Conservation (phyloP, 1,140 invertebrate species). For the Caenorhabditis inopinata region DNA sequence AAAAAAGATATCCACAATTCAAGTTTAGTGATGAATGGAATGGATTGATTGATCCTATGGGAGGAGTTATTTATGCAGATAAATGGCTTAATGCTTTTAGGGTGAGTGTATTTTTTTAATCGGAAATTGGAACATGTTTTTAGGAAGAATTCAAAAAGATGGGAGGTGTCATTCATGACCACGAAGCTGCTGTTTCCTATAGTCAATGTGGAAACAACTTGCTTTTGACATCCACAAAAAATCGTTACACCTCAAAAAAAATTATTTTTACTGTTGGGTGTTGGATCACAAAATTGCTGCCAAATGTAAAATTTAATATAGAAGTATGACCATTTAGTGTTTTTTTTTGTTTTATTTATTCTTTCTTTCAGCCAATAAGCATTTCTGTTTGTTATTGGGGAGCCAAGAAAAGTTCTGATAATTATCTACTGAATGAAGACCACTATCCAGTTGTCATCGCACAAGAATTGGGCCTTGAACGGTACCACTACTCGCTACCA, state of each 20-base stretch:
- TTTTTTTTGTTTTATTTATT: no score
- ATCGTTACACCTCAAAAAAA: constrained; percentile 14
- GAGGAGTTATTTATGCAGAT: constrained; percentile 42
- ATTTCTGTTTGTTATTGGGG: constrained; percentile 37
- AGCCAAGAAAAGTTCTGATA: not conserved
- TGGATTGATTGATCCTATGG: constrained; percentile 40
- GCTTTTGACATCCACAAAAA: not conserved
- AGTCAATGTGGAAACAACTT: not conserved
- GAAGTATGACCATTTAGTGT: not conserved
- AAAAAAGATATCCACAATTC: constrained; percentile 32
- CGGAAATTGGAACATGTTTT: not conserved
- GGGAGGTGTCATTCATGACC: constrained; percentile 6
- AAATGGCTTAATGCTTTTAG: constrained; percentile 44
- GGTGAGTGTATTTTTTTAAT: not conserved
- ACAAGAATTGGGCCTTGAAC: not conserved
- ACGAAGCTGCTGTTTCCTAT: not conserved
- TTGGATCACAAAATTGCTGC: constrained; percentile 42
- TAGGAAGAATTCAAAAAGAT: constrained; percentile 35
- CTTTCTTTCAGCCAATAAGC: constrained; percentile 5
- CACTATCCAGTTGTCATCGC: constrained; percentile 36
- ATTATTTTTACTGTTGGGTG: constrained; percentile 37
- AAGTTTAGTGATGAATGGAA: not conserved
- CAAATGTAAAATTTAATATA: constrained; percentile 21
- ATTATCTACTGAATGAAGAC: not conserved
- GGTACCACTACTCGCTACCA: constrained; percentile 26